These are phyloP conservation scores for Rhinoptilus africanus DNA, from an alignment of 2,113 vertebrate genomes.

Conservation along the genomic window DNA sequence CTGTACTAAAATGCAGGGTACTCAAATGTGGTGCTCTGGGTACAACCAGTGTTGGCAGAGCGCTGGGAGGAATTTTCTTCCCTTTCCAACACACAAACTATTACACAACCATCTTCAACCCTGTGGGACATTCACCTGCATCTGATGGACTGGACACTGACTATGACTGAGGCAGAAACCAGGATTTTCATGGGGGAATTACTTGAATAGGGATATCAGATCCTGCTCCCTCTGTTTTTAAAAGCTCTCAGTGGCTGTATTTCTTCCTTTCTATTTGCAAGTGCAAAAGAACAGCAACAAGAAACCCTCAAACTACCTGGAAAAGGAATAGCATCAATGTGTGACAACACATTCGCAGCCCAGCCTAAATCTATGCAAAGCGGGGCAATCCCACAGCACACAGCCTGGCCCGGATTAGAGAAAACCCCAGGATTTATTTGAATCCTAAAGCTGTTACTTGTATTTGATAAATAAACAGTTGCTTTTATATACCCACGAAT, in stretches of 20 bases:
- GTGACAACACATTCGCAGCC: rapidly evolving
- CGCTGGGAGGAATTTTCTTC: background rate
- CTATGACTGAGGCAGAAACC: background rate
- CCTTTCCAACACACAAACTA: background rate
- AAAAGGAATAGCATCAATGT: background rate
- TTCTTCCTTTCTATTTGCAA: background rate
- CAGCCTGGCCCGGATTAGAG: background rate
- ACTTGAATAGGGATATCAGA: background rate
- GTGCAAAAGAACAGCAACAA: background rate
- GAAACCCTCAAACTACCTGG: background rate
- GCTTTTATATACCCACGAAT: background rate
- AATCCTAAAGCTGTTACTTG: background rate
- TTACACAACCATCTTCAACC: background rate
- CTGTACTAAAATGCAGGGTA: background rate
- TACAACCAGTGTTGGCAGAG: background rate
- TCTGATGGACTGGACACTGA: background rate
- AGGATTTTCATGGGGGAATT: background rate
- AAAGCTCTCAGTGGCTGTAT: background rate
- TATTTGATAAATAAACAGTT: background rate
- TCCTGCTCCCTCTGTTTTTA: background rate
- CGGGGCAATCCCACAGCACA: background rate
- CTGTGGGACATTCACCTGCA: background rate
- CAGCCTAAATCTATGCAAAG: background rate
- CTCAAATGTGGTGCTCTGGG: rapidly evolving
- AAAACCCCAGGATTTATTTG: background rate